These are phyloP conservation scores for Periophthalmus modestus DNA, from an alignment of 2,113 vertebrate genomes.

Conservation along the genomic window DNA sequence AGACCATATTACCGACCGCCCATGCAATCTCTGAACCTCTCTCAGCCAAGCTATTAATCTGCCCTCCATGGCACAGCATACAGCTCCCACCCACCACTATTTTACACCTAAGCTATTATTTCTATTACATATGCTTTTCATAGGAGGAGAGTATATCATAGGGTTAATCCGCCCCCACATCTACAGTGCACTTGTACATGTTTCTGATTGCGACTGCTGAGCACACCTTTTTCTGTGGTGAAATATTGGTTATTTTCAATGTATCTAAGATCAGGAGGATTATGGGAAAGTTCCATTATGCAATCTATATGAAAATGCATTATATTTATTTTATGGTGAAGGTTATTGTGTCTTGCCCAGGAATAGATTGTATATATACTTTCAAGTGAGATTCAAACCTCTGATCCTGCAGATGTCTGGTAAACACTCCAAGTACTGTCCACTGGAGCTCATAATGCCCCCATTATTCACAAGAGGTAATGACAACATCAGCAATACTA, in stretches of 20 bases:
- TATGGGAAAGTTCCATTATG: not conserved
- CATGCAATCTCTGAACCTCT: constrained; percentile 1
- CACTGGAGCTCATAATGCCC: too few species aligned
- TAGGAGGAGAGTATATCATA: not conserved
- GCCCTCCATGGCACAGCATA: not conserved
- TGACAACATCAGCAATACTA: too few species aligned
- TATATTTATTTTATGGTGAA: too few species aligned
- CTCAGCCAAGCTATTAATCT: not conserved
- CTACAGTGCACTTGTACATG: not conserved
- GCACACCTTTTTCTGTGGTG: not conserved
- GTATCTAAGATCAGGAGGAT: too few species aligned
- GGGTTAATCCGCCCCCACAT: not conserved
- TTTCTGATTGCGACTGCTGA: not conserved
- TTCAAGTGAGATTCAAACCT: too few species aligned
- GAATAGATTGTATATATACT: too few species aligned
- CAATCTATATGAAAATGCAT: too few species aligned
- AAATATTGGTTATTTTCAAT: not conserved
- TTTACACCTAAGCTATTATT: not conserved
- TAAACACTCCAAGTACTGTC: too few species aligned
- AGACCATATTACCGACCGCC: not conserved
- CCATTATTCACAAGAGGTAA: too few species aligned
- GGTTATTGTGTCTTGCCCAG: too few species aligned
- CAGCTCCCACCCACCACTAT: not conserved
- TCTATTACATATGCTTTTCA: not conserved
- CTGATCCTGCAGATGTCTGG: too few species aligned